Evolutionary conservation across 2,888 invertebrate genomes (phyloP).

Genomic region (Ceraclea dissimilis): DNA sequence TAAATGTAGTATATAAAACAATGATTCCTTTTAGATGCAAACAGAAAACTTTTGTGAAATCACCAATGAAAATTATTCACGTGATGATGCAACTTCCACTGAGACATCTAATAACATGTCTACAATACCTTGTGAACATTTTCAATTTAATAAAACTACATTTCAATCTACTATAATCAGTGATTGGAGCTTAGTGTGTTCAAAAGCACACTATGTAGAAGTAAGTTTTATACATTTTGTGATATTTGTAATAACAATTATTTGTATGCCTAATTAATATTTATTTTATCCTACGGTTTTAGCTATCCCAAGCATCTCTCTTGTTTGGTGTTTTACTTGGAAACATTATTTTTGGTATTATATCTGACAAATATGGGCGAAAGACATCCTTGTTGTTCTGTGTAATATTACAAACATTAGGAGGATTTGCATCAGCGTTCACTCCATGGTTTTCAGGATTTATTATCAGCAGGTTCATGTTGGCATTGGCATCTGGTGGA

Average conservation of each 20-base stretch:
- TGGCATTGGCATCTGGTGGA: slow-evolving; percentile 55
- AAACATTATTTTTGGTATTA: slow-evolving; percentile 50
- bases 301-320: slow-evolving; percentile 51
- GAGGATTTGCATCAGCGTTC: slow-evolving; percentile 47
- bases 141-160: slow-evolving; percentile 49
- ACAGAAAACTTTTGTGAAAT: too few species aligned
- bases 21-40: too few species aligned
- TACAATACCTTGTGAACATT: slow-evolving; percentile 27
- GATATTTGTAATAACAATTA: too few species aligned
- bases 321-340: slow-evolving; percentile 59
- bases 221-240: slow-evolving; percentile 30
- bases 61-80: too few species aligned
- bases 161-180: slow-evolving; percentile 57
- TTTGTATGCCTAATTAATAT: too few species aligned
- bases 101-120: slow-evolving; percentile 21
- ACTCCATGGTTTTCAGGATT: slow-evolving; percentile 49
- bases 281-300: too few species aligned
- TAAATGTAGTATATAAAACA: too few species aligned
- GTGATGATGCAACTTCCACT: too few species aligned
- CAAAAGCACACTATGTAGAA: slow-evolving; percentile 48
- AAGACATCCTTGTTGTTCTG: slow-evolving; percentile 49
- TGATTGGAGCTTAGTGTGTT: slow-evolving; percentile 60
- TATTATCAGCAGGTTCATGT: slow-evolving; percentile 45
- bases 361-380: slow-evolving; percentile 56
- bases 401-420: slow-evolving; percentile 46